Evolutionary conservation across 1,140 invertebrate species (phyloP), one percentile per base, ranked within the genome.

Genomic region (Aricia agestis): DNA sequence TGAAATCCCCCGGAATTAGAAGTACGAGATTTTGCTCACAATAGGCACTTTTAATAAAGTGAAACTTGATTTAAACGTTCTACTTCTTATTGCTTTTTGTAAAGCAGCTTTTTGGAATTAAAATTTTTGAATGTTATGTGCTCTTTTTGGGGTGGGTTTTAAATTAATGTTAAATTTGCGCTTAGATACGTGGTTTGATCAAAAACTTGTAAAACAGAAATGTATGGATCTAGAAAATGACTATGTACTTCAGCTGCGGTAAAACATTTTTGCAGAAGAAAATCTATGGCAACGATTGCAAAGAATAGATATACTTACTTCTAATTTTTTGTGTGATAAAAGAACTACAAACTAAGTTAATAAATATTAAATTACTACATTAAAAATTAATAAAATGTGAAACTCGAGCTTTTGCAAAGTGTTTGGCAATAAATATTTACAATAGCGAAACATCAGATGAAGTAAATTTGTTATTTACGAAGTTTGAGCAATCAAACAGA

Each of bases 1-100:
- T 70, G 61, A 74, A 76, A 80, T 77, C 72, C 69, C 69, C 70
- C 66, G 66, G 66, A 76, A 74, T 75, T 70, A 73, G 59, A 67
- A 45, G 68, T 74, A 66, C 45, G 72, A 68, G 67, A 25, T 69
- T 69, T 32, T 52, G 32, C 45, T 36, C 15, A 67, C 11, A 36
- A 36, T 65, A 52, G 45, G 45, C 13, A 71, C 68, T 68, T 74
- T 72, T 72, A 52, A 68, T 19, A 71, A 74, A 69, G 66, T 75
- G 41, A 66, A 68, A 70, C 10, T 68, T 68, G 66, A 67, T 70
- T 70, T 70, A 32, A 25, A 52, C 45, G 45, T 11, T 13, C 11
- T 13, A 52, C 13, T 52, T 52, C 3, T 9, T 9, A 13, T 9
- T 52, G 9, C 45, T 52, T 52, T 52, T 15, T 15, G 7, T 0